A percentile compares a stretch with the other conserved stretches of the same genome.
phyloP scores from a whole-genome alignment of 2,888 invertebrate species.

The Gibbula magus region DNA sequence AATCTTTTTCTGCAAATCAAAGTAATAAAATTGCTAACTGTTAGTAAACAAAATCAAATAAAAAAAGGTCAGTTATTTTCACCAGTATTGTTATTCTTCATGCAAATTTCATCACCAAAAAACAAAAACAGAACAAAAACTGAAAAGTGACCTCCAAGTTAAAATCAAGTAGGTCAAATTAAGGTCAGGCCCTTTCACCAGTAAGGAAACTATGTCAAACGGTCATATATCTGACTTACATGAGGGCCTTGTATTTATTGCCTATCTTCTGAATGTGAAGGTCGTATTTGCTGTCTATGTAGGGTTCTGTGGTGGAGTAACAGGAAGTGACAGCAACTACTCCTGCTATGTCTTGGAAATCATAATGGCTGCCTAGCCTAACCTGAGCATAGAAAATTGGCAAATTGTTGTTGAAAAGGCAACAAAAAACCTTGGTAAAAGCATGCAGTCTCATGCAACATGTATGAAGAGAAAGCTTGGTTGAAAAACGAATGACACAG shows the following conservation, averaged over 20 bases:
- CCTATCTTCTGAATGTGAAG: slow-evolving; percentile 99
- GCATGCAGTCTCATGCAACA: background rate
- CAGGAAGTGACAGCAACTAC: slow-evolving; percentile 92
- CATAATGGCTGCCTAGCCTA: slow-evolving; percentile 88
- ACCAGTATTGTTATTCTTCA: no score
- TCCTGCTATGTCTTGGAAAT: slow-evolving; percentile 93
- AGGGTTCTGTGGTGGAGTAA: slow-evolving; percentile 97
- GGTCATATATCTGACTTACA: slow-evolving; percentile 74
- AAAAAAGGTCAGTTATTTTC: no score
- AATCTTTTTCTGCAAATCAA: no score
- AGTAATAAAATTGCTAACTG: no score
- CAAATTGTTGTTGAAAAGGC: background rate
- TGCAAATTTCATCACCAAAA: no score
- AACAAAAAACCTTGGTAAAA: background rate
- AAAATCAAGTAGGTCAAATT: background rate
- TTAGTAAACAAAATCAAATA: no score
- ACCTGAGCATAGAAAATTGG: slow-evolving; percentile 66
- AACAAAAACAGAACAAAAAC: no score
- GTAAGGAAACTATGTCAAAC: slow-evolving; percentile 10
- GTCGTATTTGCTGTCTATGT: slow-evolving; percentile 97
- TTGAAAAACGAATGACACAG: background rate
- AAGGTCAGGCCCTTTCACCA: slow-evolving; percentile 9
- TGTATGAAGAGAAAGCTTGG: background rate
- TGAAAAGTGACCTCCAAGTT: no score
- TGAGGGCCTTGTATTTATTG: slow-evolving; percentile 95